phyloP scores from a whole-genome alignment of 2,113 vertebrate genomes.

The Geococcyx californianus region DNA sequence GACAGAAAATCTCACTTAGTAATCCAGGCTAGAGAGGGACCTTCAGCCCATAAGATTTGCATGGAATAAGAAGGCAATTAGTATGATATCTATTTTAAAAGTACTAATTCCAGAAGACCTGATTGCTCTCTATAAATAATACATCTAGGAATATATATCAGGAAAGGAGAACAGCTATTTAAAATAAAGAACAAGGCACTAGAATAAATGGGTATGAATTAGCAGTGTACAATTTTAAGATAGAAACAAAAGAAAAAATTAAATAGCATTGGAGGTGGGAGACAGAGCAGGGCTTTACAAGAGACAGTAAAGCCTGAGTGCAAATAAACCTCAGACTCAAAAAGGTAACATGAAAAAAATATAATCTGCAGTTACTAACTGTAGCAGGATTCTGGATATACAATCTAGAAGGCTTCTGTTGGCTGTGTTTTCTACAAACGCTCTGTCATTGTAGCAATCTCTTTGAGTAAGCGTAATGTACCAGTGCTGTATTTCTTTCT shows the following conservation, averaged over 20 bases:
- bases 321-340: not conserved
- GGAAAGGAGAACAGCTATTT: not conserved
- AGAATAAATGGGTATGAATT: not conserved
- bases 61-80: conserved; percentile 1
- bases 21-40: not conserved
- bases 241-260: not conserved
- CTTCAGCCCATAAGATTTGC: not conserved
- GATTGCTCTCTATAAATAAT: conserved; percentile 42
- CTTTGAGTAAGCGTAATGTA: not conserved
- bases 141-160: not conserved
- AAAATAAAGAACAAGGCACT: not conserved
- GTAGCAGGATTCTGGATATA: not conserved
- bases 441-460: not conserved
- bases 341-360: not conserved
- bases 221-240: not conserved
- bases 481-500: not conserved
- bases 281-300: not conserved
- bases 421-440: not conserved
- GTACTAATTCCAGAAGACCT: not conserved
- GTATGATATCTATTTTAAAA: conserved; percentile 11
- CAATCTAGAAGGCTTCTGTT: not conserved
- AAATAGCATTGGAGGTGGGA: not conserved
- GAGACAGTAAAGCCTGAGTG: not conserved
- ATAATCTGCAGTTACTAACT: not conserved
- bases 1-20: not conserved